Base-by-base conservation (phyloP, 2,113 vertebrate species). In the Paramisgurnus dabryanus region DNA sequence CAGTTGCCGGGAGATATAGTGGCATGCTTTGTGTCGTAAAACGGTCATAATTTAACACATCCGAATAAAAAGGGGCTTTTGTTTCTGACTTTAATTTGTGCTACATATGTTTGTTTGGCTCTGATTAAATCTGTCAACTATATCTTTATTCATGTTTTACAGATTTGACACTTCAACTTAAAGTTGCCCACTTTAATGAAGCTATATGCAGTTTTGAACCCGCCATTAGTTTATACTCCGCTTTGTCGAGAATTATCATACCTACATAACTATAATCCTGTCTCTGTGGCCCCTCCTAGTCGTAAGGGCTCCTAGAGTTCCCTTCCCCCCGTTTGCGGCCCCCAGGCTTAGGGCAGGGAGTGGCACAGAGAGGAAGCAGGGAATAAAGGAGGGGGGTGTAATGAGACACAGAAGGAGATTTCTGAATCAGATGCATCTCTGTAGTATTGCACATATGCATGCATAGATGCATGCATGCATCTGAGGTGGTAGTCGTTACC, bases 21-120 rank as follows among this genome's bases (percentile, higher is more conserved):
- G 80, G 78, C 80, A 80, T 84, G 76, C 84, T 80, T 84, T 82
- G 76, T 82, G 79, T 68, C 75, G n/a, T 13, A 76, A 61, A 77
- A 81, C 69, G 73, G 82, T 83, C 82, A 84, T 84, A 87, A 87
- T 85, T 87, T 87, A 87, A 85, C 84, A 87, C 80, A 87, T 80
- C 82, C 77, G n/a, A 82, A 78, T 61, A 18, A 18, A 69, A 65
- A 69, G 55, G 34, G 45, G 27, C 43, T 72, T 67, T 64, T 45
- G 10, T 67, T 55, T 80, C 47, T 41, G 11, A 6, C 8, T 60
- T 68, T 18, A n/a, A 66, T 57, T 41, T 58, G 69, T 67, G 8
- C 18, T 40, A 18, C n/a, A 61, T 66, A 41, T 7, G 39, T 55
- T 53, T 53, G 49, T 8, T 75, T 69, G 43, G 47, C 49, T 81